phyloP scores from a whole-genome alignment of 2,797 vertebrate species.

The Argentina silus region DNA sequence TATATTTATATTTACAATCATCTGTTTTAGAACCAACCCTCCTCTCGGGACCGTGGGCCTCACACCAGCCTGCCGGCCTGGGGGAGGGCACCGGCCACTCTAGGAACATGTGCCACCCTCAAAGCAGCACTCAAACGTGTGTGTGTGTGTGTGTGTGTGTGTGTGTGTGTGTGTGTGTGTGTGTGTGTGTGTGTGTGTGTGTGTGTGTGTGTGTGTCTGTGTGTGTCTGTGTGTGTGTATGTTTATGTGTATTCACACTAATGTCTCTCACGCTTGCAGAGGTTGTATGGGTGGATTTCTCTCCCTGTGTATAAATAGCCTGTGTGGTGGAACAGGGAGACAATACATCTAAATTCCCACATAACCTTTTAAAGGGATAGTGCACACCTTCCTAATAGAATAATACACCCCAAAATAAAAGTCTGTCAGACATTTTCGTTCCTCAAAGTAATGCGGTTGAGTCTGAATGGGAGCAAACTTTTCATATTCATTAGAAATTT shows the following conservation, averaged over 20 bases:
- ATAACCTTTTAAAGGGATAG: conserved; percentile 1
- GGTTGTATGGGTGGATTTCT: not conserved
- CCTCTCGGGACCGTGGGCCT: not conserved
- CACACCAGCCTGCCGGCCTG: not conserved
- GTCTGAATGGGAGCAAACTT: not conserved
- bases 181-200: conserved; percentile 3
- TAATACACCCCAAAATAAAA: not conserved
- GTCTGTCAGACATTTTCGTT: no score
- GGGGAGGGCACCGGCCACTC: no score
- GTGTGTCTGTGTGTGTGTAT: not conserved
- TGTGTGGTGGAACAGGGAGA: not conserved
- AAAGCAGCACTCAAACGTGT: not conserved
- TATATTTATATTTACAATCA: no score
- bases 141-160: no score
- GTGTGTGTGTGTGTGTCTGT: conserved; percentile 12
- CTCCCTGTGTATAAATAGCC: not conserved
- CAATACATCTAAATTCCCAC: not conserved
- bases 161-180: no score
- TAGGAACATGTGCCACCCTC: not conserved
- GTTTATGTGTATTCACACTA: not conserved
- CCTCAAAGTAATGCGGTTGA: not conserved
- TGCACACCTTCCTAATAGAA: not conserved
- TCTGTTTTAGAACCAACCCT: no score
- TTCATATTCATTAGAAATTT: no score
- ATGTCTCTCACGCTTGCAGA: not conserved